Conservation (phyloP, 2,113 vertebrate genomes). For the Bagarius yarrelli region DNA sequence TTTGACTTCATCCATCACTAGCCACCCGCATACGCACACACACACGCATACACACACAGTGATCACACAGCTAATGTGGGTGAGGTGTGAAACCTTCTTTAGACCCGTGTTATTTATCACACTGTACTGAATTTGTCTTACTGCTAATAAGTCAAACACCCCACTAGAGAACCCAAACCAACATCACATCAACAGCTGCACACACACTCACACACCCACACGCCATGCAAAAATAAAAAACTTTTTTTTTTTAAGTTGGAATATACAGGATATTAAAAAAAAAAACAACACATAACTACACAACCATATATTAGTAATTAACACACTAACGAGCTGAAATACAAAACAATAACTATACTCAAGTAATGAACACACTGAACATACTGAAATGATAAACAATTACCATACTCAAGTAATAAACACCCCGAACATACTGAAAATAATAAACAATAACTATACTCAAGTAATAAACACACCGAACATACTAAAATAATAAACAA, state of each 20-base stretch:
- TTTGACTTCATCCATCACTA: not conserved
- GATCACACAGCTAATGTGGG: constrained; percentile 29
- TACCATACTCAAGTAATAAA: too few species aligned
- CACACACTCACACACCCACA: constrained; percentile 19
- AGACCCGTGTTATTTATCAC: constrained; percentile 32
- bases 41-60: not conserved
- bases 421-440: too few species aligned
- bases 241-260: not conserved
- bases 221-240: not conserved
- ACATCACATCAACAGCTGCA: constrained; percentile 28
- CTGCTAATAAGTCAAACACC: constrained; percentile 23
- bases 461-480: too few species aligned
- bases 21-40: not conserved
- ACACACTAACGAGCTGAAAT: not conserved
- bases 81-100: constrained; percentile 32
- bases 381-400: not conserved
- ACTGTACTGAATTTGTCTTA: constrained; percentile 13
- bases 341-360: not conserved
- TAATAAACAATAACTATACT: too few species aligned
- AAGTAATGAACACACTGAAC: too few species aligned
- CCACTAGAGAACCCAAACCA: not conserved
- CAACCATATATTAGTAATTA: not conserved
- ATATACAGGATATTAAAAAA: not conserved
- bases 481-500: not conserved
- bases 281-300: not conserved